Conservation (phyloP, 2,888 invertebrate species). For the Pyrgus malvae region DNA sequence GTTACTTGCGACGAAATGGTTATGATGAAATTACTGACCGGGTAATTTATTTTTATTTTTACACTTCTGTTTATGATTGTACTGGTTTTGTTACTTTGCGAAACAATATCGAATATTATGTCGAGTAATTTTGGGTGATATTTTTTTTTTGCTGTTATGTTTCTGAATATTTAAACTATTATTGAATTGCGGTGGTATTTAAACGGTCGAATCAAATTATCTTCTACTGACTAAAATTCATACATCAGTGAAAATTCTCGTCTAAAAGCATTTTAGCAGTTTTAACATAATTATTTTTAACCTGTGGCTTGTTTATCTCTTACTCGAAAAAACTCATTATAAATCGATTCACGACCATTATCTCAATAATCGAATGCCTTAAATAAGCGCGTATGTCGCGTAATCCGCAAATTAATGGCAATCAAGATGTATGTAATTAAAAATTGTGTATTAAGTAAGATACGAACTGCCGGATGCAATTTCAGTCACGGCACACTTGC, state of each 20-base stretch:
- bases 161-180: not conserved
- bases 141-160: not conserved
- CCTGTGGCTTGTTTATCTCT: not conserved
- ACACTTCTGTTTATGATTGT: not conserved
- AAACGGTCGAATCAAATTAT: too few relatives aligned
- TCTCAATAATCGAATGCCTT: slow-evolving; percentile 31
- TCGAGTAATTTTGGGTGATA: not conserved
- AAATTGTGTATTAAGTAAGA: slow-evolving; percentile 37
- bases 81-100: not conserved
- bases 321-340: not conserved
- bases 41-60: not conserved
- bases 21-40: not conserved
- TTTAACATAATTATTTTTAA: not conserved
- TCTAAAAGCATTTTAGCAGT: not conserved
- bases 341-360: slow-evolving; percentile 24
- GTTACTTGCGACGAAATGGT: slow-evolving; percentile 4
- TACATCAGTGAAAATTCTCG: too few relatives aligned
- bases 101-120: not conserved
- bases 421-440: slow-evolving; percentile 65
- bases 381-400: slow-evolving; percentile 52
- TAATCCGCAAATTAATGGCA: slow-evolving; percentile 62
- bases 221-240: too few relatives aligned
- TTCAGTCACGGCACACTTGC: not conserved
- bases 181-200: too few relatives aligned
- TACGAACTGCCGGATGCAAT: not conserved